These are phyloP conservation scores for Sebastes trivittatus DNA, from an alignment of 2,797 vertebrate genomes.

Conservation along the genomic window DNA sequence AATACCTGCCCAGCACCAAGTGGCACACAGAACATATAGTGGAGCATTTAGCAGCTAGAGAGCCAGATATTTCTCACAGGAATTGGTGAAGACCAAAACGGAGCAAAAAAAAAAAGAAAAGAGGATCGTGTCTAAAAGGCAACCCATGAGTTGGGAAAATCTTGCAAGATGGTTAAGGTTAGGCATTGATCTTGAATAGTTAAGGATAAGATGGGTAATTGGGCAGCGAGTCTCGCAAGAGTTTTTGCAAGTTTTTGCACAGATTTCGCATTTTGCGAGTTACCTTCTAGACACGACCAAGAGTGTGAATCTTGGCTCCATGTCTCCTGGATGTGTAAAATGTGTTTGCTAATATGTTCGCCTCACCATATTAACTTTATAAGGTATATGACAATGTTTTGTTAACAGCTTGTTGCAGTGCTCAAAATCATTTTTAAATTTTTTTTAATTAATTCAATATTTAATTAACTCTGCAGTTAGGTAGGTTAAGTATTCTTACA, in stretches of 20 bases:
- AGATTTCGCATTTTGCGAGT: too few species aligned
- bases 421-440: rapidly evolving
- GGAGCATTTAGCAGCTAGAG: neutral
- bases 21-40: neutral
- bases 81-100: neutral
- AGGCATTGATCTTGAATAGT: too few species aligned
- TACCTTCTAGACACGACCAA: too few species aligned
- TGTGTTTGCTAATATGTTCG: neutral
- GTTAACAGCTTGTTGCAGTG: neutral
- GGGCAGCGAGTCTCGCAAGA: too few species aligned
- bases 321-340: neutral
- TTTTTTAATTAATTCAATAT: neutral
- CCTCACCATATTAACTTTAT: neutral
- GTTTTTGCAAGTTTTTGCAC: too few species aligned
- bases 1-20: neutral
- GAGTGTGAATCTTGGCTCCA: too few species aligned
- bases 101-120: neutral
- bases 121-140: too few species aligned
- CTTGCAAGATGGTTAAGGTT: too few species aligned
- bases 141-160: too few species aligned
- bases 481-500: neutral
- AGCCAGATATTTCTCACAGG: neutral
- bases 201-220: too few species aligned
- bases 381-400: neutral
- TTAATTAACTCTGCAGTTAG: neutral